Evolutionary conservation across 1,140 invertebrate genomes (phyloP).

Genomic region (Leptestheria dahalacensis): DNA sequence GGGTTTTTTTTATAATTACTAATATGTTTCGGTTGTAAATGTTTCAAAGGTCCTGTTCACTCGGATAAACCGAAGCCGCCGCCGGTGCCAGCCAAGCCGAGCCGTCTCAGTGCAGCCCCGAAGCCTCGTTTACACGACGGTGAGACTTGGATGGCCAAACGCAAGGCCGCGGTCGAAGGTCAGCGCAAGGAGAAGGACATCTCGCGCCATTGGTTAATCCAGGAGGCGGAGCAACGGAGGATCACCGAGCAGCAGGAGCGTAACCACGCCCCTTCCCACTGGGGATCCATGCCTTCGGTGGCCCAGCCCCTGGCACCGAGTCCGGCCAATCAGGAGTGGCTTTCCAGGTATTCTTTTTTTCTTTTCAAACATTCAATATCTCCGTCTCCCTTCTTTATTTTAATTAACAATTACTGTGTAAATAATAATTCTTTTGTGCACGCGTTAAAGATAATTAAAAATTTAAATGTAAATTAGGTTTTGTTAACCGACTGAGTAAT

Average conservation of each 20-base stretch:
- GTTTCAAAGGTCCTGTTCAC: no score
- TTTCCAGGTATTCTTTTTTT: no score
- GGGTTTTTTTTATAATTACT: no score
- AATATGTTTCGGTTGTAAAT: no score
- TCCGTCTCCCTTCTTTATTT: no score
- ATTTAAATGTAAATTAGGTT: no score
- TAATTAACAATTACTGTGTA: no score
- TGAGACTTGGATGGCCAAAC: conserved; percentile 46
- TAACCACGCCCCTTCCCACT: conserved; percentile 22
- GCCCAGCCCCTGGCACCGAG: not conserved
- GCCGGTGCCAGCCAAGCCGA: conserved; percentile 39
- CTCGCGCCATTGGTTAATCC: conserved; percentile 21
- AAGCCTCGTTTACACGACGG: conserved; percentile 49
- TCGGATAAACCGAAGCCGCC: conserved; percentile 35
- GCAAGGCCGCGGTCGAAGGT: conserved; percentile 18
- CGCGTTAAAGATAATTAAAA: no score
- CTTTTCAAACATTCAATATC: no score
- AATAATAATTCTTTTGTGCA: no score
- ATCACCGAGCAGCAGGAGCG: conserved; percentile 50
- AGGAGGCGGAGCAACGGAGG: conserved; percentile 81
- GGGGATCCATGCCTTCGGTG: not conserved
- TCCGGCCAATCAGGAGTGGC: not conserved
- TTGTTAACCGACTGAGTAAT: no score
- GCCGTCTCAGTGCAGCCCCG: conserved; percentile 58
- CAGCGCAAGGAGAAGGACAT: conserved; percentile 8